phyloP scores from a whole-genome alignment of 2,888 invertebrate species.

The Cataglyphis altisquamis region DNA sequence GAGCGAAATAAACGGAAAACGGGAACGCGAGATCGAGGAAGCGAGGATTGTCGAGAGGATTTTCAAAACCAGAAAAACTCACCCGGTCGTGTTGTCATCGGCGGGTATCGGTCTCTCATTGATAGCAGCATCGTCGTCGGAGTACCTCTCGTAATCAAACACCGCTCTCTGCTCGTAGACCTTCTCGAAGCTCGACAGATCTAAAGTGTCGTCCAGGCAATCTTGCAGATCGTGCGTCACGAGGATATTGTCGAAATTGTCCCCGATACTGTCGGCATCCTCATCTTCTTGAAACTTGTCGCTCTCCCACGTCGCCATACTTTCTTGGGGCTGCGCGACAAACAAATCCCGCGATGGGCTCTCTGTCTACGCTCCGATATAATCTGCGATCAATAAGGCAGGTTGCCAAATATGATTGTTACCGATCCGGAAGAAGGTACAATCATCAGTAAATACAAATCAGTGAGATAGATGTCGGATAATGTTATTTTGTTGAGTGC shows the following conservation, averaged over 20 bases:
- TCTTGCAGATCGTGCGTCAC: slow-evolving; percentile 88
- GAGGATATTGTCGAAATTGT: slow-evolving; percentile 85
- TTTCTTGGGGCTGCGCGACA: slow-evolving; percentile 78
- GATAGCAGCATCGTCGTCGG: slow-evolving; percentile 85
- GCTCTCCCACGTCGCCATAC: slow-evolving; percentile 86
- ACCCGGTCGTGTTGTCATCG: slow-evolving; percentile 86
- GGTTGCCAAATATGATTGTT: not conserved
- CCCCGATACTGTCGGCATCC: slow-evolving; percentile 79
- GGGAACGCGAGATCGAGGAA: not conserved
- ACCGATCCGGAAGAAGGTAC: not conserved
- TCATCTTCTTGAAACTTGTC: slow-evolving; percentile 80
- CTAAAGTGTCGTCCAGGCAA: slow-evolving; percentile 87
- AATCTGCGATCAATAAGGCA: not conserved
- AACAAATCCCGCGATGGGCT: slow-evolving; percentile 71
- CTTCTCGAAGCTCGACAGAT: slow-evolving; percentile 86
- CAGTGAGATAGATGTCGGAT: not conserved
- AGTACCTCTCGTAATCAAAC: slow-evolving; percentile 84
- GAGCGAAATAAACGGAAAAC: not conserved
- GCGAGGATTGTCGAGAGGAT: not conserved
- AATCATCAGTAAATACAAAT: no score
- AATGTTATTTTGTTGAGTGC: not conserved
- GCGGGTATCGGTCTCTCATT: slow-evolving; percentile 85
- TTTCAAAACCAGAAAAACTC: slow-evolving; percentile 23
- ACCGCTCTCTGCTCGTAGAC: slow-evolving; percentile 86
- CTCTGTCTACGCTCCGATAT: not conserved